Percentiles rank a stretch among this genome's conserved stretches.
These are phyloP conservation scores for Colinus virginianus DNA, from an alignment of 2,113 vertebrate genomes.

Conservation along the genomic window DNA sequence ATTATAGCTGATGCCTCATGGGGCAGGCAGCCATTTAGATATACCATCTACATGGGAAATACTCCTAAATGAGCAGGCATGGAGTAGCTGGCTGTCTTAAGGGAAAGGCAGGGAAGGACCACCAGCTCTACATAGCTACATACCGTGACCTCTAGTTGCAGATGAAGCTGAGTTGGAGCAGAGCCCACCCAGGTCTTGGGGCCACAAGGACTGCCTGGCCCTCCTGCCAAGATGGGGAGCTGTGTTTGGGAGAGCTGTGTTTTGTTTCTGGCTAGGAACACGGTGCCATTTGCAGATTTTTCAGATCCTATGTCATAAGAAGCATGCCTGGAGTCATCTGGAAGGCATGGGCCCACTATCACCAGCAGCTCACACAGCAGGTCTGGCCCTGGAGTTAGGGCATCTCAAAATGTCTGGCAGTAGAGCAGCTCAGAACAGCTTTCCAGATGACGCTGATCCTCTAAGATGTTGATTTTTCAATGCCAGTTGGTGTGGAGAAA, in stretches of 20 bases:
- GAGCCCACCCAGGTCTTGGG: fast-evolving
- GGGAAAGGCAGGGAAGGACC: background rate
- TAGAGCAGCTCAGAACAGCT: background rate
- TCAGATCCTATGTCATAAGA: background rate
- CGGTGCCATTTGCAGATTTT: background rate
- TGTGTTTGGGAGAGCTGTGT: background rate
- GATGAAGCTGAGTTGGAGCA: background rate
- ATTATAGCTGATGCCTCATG: background rate
- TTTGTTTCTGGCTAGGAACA: background rate
- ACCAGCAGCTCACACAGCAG: background rate
- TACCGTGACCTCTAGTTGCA: background rate
- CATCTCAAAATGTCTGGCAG: background rate
- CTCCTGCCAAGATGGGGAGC: background rate
- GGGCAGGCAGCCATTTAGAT: background rate
- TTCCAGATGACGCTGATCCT: background rate
- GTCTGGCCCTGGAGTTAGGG: background rate
- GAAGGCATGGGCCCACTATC: background rate
- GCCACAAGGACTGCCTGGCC: fast-evolving
- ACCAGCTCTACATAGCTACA: background rate
- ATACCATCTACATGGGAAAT: background rate
- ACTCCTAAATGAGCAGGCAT: background rate
- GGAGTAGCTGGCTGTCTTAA: background rate
- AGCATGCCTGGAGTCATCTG: background rate
- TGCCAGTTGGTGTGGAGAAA: background rate
- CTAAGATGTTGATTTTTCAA: background rate